A percentile compares a stretch with the other conserved stretches of the same genome.
Evolutionary conservation across 2,797 vertebrate genomes (phyloP).

Genomic region (Semaprochilodus insignis): DNA sequence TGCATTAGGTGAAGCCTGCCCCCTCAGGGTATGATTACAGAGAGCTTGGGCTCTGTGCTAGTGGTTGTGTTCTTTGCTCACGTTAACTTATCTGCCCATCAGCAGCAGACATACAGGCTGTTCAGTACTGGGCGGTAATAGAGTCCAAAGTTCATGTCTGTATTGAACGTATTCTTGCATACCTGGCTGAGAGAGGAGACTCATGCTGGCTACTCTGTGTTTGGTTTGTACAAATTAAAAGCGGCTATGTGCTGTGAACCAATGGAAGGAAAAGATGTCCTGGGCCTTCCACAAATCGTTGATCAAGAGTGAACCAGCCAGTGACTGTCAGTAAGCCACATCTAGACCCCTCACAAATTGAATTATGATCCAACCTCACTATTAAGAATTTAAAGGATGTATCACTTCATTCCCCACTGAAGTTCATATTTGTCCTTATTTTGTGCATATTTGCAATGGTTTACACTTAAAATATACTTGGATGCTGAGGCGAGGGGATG

Average conservation of each 20-base stretch:
- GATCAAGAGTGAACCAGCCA: not conserved
- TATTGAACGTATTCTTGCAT: slow-evolving; percentile 16
- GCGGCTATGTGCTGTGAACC: not conserved
- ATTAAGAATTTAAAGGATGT: too few species aligned
- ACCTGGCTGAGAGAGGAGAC: slow-evolving; percentile 18
- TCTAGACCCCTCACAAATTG: not conserved
- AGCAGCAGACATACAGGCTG: slow-evolving; percentile 16
- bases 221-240: not conserved
- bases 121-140: not conserved
- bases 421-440: too few species aligned
- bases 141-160: slow-evolving; percentile 44
- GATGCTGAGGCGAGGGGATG: too few species aligned
- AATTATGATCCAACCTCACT: not conserved
- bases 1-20: not conserved
- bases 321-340: not conserved
- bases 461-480: too few species aligned
- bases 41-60: not conserved
- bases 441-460: too few species aligned
- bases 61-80: slow-evolving; percentile 8
- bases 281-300: not conserved
- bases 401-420: too few species aligned
- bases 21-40: slow-evolving; percentile 15
- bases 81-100: slow-evolving; percentile 40
- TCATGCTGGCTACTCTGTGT: not conserved
- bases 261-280: not conserved